These are phyloP conservation scores for Centropyge bicolor DNA, from an alignment of 2,797 vertebrate genomes.

Conservation along the genomic window DNA sequence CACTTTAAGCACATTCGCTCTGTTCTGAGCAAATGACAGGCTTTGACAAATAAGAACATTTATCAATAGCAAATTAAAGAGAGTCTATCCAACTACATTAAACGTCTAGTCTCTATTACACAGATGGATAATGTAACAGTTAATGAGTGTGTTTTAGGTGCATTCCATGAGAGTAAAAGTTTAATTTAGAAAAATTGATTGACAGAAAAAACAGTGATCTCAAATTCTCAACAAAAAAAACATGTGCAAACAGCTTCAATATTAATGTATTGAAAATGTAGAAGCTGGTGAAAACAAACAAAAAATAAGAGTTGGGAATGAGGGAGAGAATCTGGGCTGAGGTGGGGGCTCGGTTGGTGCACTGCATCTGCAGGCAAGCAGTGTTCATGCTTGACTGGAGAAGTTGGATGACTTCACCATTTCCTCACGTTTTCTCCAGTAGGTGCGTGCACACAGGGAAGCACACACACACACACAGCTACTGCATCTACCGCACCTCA, in stretches of 20 bases:
- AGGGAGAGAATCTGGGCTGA: conserved; percentile 4
- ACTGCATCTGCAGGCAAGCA: conserved; percentile 62
- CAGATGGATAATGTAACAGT: conserved; percentile 22
- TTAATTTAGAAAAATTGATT: not conserved
- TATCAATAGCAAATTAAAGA: conserved; percentile 14
- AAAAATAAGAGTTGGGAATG: not conserved
- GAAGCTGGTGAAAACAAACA: not conserved
- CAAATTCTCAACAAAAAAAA: not conserved
- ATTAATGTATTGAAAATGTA: not conserved
- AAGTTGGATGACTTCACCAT: conserved; percentile 73
- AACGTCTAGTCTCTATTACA: conserved; percentile 4
- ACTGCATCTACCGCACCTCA: not conserved
- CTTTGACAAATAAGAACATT: conserved; percentile 25
- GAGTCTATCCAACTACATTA: conserved; percentile 7
- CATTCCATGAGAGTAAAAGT: not conserved
- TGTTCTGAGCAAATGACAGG: not conserved
- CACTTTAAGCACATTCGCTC: not conserved
- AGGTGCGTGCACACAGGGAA: conserved; percentile 9
- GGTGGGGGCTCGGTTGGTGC: conserved; percentile 46
- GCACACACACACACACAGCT: not conserved
- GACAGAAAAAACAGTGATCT: not conserved
- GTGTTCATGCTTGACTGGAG: conserved; percentile 69
- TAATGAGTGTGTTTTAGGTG: conserved; percentile 1
- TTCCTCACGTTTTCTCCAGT: conserved; percentile 42
- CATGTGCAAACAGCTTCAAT: not conserved